Conservation (phyloP, 2,797 vertebrate species). For the Artibeus jamaicensis region DNA sequence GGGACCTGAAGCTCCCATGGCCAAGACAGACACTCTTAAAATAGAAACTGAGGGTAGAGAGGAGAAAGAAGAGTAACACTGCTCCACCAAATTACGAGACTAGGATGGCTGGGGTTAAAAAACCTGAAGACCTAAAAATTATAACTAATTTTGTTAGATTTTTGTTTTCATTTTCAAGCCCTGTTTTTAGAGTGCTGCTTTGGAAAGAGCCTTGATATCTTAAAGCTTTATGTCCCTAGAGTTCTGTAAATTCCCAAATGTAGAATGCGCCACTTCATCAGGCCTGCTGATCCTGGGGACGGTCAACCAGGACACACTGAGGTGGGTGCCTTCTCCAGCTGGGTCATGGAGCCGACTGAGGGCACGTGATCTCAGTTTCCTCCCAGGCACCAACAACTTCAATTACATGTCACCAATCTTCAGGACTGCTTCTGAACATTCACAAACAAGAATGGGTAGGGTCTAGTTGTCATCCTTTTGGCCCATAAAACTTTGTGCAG, state of each 20-base stretch:
- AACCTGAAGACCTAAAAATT: neutral
- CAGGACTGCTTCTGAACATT: neutral
- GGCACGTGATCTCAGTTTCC: neutral
- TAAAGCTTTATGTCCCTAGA: neutral
- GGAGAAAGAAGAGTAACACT: accelerated
- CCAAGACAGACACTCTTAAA: neutral
- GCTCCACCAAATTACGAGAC: neutral
- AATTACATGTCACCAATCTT: neutral
- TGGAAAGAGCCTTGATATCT: neutral
- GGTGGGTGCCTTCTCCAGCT: neutral
- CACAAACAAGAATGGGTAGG: neutral
- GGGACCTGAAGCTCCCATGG: neutral
- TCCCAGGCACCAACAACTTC: neutral
- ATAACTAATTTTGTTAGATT: neutral
- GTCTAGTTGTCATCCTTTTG: neutral
- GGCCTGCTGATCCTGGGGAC: neutral
- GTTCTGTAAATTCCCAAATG: neutral
- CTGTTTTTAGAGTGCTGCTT: neutral
- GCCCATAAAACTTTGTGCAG: neutral
- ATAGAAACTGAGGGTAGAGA: neutral
- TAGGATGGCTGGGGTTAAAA: neutral
- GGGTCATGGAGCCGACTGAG: neutral
- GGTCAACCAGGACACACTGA: neutral
- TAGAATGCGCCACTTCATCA: neutral
- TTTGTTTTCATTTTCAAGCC: neutral